Conservation (phyloP, 2,888 invertebrate genomes). For the Cataglyphis cursor region DNA sequence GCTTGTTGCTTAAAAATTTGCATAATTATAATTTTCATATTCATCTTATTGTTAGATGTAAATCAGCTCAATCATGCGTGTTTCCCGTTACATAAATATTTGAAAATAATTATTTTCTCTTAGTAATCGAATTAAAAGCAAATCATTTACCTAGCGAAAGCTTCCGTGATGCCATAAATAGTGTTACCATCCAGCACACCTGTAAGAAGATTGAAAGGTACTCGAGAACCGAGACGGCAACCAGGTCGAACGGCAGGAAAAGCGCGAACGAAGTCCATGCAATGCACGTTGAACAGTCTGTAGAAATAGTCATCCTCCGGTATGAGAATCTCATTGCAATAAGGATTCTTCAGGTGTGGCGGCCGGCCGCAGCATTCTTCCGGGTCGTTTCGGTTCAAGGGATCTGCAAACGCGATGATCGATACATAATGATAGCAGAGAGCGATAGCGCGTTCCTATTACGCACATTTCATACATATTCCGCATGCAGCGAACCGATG, state of each 20-base stretch:
- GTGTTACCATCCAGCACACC: constrained; percentile 96
- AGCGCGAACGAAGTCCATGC: constrained; percentile 96
- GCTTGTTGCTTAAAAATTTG: not conserved
- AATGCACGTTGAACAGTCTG: constrained; percentile 93
- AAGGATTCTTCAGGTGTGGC: constrained; percentile 94
- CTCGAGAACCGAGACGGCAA: constrained; percentile 94
- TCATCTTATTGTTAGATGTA: not conserved
- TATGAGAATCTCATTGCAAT: constrained; percentile 95
- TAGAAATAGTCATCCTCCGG: constrained; percentile 97
- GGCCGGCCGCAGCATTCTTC: constrained; percentile 96
- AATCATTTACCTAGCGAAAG: constrained; percentile 90
- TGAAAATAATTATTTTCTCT: not conserved
- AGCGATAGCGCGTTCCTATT: not conserved
- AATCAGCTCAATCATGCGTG: not conserved
- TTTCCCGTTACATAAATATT: not conserved
- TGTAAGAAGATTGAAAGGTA: constrained; percentile 95
- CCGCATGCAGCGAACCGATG: not conserved
- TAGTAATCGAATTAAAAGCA: not conserved
- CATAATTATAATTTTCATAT: not conserved
- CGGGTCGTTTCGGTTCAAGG: constrained; percentile 95
- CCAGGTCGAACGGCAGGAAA: constrained; percentile 95
- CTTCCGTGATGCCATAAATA: constrained; percentile 95
- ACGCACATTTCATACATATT: constrained; percentile 9
- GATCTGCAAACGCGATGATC: constrained; percentile 88
- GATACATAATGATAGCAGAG: constrained; percentile 32